Evolutionary conservation across 2,888 invertebrate species (phyloP).

Genomic region (Lissonota sp.): DNA sequence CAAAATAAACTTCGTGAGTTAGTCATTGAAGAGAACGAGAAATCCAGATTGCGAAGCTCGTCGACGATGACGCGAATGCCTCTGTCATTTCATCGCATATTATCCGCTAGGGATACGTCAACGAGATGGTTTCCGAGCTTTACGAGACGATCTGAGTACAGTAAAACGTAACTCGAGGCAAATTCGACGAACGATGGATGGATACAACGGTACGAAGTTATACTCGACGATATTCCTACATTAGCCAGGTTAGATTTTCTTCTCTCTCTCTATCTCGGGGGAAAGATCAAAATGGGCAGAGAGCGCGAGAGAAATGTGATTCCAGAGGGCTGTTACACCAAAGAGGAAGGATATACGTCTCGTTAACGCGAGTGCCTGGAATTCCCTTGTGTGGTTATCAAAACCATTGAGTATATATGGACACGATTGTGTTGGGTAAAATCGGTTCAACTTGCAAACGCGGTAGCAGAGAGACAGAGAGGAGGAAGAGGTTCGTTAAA

Average conservation of each 20-base stretch:
- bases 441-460: conserved; percentile 41
- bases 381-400: conserved; percentile 46
- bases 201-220: conserved; percentile 38
- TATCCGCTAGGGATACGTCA: conserved; percentile 15
- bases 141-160: background rate
- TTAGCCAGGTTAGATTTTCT: conserved; percentile 27
- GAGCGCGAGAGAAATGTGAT: conserved; percentile 11
- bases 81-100: conserved; percentile 36
- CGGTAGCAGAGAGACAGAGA: background rate
- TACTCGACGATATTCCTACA: conserved; percentile 36
- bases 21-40: too few relatives aligned
- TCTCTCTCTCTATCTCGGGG: background rate
- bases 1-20: too few relatives aligned
- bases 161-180: conserved; percentile 12
- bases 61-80: conserved; percentile 24
- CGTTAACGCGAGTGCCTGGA: conserved; percentile 48
- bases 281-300: background rate
- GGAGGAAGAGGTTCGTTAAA: conserved; percentile 35
- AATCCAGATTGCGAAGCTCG: background rate
- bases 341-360: conserved; percentile 35
- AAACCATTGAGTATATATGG: conserved; percentile 20
- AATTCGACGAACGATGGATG: conserved; percentile 20
- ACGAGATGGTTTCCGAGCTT: conserved; percentile 5
- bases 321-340: background rate
- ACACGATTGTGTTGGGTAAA: conserved; percentile 35